These are phyloP conservation scores for Empis stercorea DNA, from an alignment of 2,888 invertebrate genomes.

Conservation along the genomic window DNA sequence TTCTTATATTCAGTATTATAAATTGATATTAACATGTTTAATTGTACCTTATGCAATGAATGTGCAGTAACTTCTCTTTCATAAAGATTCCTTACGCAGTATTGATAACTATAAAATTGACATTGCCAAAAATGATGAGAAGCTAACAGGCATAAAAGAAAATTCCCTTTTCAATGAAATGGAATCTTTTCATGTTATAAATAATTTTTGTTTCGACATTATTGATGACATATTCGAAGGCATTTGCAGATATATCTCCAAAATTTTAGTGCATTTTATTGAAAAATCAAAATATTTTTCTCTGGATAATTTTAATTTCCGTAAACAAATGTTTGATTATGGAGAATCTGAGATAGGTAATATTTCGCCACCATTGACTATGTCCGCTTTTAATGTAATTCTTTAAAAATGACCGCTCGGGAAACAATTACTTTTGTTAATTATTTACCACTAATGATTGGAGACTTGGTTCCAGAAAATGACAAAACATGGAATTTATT, in stretches of 20 bases:
- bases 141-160: neutral
- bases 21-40: too few relatives aligned
- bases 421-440: conserved; percentile 12
- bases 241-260: conserved; percentile 1
- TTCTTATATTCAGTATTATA: too few relatives aligned
- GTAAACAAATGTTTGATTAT: conserved; percentile 9
- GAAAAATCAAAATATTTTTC: too few relatives aligned
- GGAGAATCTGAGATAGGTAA: conserved; percentile 8
- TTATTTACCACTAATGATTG: conserved; percentile 13
- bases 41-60: too few relatives aligned
- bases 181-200: neutral
- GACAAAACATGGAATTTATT: conserved; percentile 10
- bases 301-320: neutral
- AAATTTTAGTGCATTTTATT: neutral
- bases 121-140: too few relatives aligned
- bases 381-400: conserved; percentile 10
- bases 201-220: conserved; percentile 4
- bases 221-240: conserved; percentile 8
- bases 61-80: too few relatives aligned
- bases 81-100: too few relatives aligned
- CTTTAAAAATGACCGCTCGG: conserved; percentile 15
- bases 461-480: conserved; percentile 12
- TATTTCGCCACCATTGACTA: conserved; percentile 5
- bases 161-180: conserved; percentile 2
- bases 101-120: too few relatives aligned